Percentiles rank a stretch among this genome's conserved stretches.
phyloP scores from a whole-genome alignment of 1,140 invertebrate genomes.

The Papilio aristodemus region DNA sequence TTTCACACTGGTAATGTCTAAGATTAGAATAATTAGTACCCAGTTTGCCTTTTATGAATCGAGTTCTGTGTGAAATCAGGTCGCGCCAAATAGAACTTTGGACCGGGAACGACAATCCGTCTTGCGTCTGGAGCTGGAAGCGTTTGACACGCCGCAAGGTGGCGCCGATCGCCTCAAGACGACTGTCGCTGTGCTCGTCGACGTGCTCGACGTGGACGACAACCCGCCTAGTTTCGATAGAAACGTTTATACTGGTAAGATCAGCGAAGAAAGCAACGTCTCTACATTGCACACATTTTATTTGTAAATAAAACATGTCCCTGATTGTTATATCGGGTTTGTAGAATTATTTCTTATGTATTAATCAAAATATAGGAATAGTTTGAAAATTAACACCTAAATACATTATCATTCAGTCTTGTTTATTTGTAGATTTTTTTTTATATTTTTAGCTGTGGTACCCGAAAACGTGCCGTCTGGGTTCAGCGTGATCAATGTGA shows the following conservation, averaged over 20 bases:
- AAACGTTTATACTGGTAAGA: slow-evolving; percentile 70
- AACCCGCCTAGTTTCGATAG: slow-evolving; percentile 84
- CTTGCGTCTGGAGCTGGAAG: slow-evolving; percentile 85
- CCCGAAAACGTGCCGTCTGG: slow-evolving; percentile 87
- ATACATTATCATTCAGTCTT: no score
- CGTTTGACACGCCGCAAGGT: slow-evolving; percentile 86
- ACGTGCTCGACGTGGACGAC: slow-evolving; percentile 91
- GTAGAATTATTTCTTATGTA: no score
- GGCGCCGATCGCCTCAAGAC: slow-evolving; percentile 83
- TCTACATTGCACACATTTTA: no score
- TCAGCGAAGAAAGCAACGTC: no score
- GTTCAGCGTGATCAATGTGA: slow-evolving; percentile 86
- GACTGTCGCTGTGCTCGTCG: slow-evolving; percentile 84
- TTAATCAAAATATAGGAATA: no score
- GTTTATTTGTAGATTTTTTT: not conserved
- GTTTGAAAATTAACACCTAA: no score
- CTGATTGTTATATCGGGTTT: no score
- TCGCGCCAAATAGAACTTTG: slow-evolving; percentile 85
- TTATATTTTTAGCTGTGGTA: slow-evolving; percentile 80
- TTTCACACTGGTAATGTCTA: no score
- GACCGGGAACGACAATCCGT: slow-evolving; percentile 88
- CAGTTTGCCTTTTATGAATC: no score
- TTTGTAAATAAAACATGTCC: no score
- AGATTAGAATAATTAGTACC: no score
- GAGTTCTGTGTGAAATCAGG: no score